A percentile compares a stretch with the other conserved stretches of the same genome.
Conservation (phyloP, 1,140 invertebrate species). For the Chymomyza costata region DNA sequence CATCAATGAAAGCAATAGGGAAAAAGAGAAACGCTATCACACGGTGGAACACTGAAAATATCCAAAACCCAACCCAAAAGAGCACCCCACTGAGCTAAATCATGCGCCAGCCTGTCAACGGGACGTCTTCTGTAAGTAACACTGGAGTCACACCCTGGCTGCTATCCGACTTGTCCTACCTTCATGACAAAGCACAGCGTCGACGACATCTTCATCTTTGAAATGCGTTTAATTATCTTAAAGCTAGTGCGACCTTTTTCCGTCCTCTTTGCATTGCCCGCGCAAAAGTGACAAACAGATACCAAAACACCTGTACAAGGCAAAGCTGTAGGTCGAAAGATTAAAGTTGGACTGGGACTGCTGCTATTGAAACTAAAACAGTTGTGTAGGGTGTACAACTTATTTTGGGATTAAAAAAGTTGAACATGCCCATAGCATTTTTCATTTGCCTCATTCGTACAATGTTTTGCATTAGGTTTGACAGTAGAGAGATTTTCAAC, state of each 20-base stretch:
- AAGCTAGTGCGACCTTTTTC: slow-evolving; percentile 37
- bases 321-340: no score
- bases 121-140: no score
- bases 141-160: no score
- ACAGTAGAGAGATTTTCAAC: slow-evolving; percentile 58
- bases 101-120: no score
- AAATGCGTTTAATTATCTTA: slow-evolving; percentile 72
- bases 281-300: slow-evolving; percentile 4
- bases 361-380: no score
- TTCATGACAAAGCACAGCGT: slow-evolving; percentile 29
- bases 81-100: no score
- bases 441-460: slow-evolving; percentile 63
- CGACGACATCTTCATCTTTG: slow-evolving; percentile 65
- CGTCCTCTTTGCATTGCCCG: slow-evolving; percentile 6
- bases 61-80: no score
- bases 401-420: slow-evolving; percentile 6
- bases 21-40: no score
- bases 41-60: no score
- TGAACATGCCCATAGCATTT: slow-evolving; percentile 30
- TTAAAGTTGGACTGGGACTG: no score
- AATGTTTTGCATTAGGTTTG: slow-evolving; percentile 64
- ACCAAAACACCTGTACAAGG: not conserved
- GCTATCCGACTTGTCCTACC: slow-evolving; percentile 1
- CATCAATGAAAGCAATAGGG: slow-evolving; percentile 27
- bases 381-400: not conserved